phyloP scores from a whole-genome alignment of 2,113 vertebrate species.

The Antechinus flavipes region DNA sequence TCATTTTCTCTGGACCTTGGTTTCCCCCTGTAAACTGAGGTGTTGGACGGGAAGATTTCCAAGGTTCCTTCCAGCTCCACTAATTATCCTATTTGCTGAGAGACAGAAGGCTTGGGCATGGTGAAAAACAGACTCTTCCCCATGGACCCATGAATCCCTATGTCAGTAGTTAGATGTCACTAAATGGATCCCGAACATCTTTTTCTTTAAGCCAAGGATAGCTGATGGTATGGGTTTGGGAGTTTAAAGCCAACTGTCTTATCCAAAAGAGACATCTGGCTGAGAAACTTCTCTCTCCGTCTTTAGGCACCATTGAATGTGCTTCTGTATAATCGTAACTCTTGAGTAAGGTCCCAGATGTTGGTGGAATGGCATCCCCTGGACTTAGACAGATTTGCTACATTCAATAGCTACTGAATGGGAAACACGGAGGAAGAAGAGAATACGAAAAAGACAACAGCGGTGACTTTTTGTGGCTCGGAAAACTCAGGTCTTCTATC shows the following conservation, averaged over 20 bases:
- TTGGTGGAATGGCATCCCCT: slow-evolving; percentile 59
- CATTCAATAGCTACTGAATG: slow-evolving; percentile 56
- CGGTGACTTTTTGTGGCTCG: slow-evolving; percentile 59
- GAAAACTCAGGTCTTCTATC: slow-evolving; percentile 67
- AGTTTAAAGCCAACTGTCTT: slow-evolving; percentile 19
- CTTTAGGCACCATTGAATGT: slow-evolving; percentile 50
- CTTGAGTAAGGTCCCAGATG: slow-evolving; percentile 54
- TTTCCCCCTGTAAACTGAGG: not conserved
- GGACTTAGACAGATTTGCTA: slow-evolving; percentile 67
- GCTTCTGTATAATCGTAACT: slow-evolving; percentile 40
- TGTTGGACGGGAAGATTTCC: not conserved
- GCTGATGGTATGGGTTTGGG: not conserved
- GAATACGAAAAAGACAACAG: slow-evolving; percentile 44
- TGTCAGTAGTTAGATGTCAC: slow-evolving; percentile 6
- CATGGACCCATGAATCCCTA: slow-evolving; percentile 27
- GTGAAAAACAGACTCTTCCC: slow-evolving; percentile 29
- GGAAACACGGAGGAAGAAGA: slow-evolving; percentile 68
- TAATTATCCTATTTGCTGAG: not conserved
- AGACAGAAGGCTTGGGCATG: not conserved
- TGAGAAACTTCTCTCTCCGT: slow-evolving; percentile 65
- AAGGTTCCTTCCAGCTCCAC: not conserved
- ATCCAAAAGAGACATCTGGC: slow-evolving; percentile 56
- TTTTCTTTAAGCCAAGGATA: slow-evolving; percentile 42
- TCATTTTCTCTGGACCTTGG: not conserved
- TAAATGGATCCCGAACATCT: slow-evolving; percentile 28